Evolutionary conservation across 2,113 vertebrate genomes (phyloP).

Genomic region (Oxygymnocypris stewartii): DNA sequence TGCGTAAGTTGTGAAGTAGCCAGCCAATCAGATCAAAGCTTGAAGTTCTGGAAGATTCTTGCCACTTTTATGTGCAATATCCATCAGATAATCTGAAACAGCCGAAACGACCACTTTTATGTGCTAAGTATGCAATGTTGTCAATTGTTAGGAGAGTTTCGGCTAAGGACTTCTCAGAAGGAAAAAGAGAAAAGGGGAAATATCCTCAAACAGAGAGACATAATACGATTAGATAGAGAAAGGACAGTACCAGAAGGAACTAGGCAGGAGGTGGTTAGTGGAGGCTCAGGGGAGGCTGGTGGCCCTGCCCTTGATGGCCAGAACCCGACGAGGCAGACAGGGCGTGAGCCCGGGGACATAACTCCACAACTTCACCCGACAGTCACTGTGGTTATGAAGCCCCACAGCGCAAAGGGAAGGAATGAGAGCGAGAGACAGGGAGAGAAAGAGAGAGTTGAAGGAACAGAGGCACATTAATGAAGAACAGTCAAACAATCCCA

Average conservation of each 20-base stretch:
- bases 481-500: slow-evolving; percentile 33
- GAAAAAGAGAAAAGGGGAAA: slow-evolving; percentile 47
- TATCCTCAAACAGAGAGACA: slow-evolving; percentile 62
- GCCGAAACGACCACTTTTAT: not conserved
- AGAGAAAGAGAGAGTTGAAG: slow-evolving; percentile 2
- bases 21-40: not conserved
- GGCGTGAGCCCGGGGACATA: slow-evolving; percentile 98
- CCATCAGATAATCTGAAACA: not conserved
- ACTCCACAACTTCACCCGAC: slow-evolving; percentile 98
- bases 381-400: slow-evolving; percentile 81
- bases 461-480: slow-evolving; percentile 20
- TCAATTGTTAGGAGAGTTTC: not conserved
- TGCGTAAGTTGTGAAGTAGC: not conserved
- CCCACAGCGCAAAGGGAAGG: slow-evolving; percentile 51
- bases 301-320: slow-evolving; percentile 98
- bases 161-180: slow-evolving; percentile 28
- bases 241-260: slow-evolving; percentile 60
- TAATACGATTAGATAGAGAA: slow-evolving; percentile 62
- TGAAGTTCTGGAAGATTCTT: not conserved
- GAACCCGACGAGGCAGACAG: slow-evolving; percentile 95
- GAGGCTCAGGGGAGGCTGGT: slow-evolving; percentile 93
- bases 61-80: not conserved
- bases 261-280: slow-evolving; percentile 58
- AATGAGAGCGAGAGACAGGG: not conserved
- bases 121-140: not conserved